A percentile compares a stretch with the other conserved stretches of the same genome.
Conservation (phyloP, 2,888 invertebrate species). For the Endomychus coccineus region DNA sequence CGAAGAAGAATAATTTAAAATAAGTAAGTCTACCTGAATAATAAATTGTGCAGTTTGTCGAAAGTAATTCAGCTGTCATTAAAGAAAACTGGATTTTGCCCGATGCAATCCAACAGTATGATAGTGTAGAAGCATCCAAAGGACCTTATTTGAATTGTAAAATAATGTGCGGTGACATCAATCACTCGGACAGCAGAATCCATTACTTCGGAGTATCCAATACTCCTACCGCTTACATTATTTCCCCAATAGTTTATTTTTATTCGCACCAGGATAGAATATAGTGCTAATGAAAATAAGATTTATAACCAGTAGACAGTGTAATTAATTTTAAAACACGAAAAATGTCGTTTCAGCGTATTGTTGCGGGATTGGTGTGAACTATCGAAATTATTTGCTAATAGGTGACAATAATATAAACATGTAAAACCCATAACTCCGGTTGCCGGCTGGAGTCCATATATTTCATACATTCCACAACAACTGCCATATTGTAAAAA, state of each 20-base stretch:
- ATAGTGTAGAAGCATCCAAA: slow-evolving; percentile 11
- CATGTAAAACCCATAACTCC: too few species aligned
- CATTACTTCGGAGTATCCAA: slow-evolving; percentile 14
- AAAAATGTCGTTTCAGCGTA: background rate
- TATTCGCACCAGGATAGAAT: slow-evolving; percentile 8
- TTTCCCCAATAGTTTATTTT: slow-evolving; percentile 14
- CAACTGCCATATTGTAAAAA: too few species aligned
- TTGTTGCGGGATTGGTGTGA: too few species aligned
- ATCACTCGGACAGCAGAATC: slow-evolving; percentile 19
- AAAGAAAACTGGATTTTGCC: too few species aligned
- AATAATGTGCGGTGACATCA: slow-evolving; percentile 19
- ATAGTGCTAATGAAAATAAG: slow-evolving; percentile 10
- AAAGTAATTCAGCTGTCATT: too few species aligned
- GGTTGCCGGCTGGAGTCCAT: too few species aligned
- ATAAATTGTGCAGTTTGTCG: too few species aligned
- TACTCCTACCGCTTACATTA: slow-evolving; percentile 13
- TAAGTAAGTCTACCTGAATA: too few species aligned
- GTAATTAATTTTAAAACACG: slow-evolving; percentile 10
- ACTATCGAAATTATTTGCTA: too few species aligned
- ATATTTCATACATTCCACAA: too few species aligned
- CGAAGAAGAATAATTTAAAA: too few species aligned
- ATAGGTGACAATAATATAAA: too few species aligned
- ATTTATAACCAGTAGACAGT: slow-evolving; percentile 7
- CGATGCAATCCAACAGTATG: slow-evolving; percentile 7
- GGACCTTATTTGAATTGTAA: slow-evolving; percentile 19